These are phyloP conservation scores for Drosophila parvula DNA, from an alignment of 1,140 invertebrate species.

Conservation along the genomic window DNA sequence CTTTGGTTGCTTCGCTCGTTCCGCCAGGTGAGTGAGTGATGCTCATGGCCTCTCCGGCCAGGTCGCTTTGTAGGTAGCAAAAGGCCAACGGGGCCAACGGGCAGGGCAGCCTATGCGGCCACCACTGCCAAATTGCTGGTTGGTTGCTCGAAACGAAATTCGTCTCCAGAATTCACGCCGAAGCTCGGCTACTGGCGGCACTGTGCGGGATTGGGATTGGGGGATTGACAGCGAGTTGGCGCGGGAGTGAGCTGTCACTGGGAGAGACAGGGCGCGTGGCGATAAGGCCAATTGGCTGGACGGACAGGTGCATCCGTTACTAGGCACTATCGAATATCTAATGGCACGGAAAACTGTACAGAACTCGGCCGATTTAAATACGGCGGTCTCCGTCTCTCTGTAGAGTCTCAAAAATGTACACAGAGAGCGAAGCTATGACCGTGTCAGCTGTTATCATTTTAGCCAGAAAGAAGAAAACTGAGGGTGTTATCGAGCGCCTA, in stretches of 20 bases:
- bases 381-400: constrained; percentile 6
- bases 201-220: constrained; percentile 49
- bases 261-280: constrained; percentile 51
- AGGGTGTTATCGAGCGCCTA: constrained; percentile 25
- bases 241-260: constrained; percentile 40
- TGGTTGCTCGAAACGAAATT: constrained; percentile 60
- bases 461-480: constrained; percentile 6
- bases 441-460: constrained; percentile 51
- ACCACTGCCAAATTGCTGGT: constrained; percentile 60
- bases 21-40: constrained; percentile 76
- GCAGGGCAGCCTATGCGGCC: constrained; percentile 53
- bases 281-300: constrained; percentile 60
- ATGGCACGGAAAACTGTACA: constrained; percentile 43
- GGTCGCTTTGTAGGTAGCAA: constrained; percentile 56
- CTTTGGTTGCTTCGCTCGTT: constrained; percentile 32
- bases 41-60: constrained; percentile 53
- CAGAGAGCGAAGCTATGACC: constrained; percentile 28
- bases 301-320: constrained; percentile 56
- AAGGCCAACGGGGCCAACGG: constrained; percentile 63
- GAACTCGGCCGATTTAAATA: constrained; percentile 28
- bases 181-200: constrained; percentile 14
- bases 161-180: constrained; percentile 44
- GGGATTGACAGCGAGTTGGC: constrained; percentile 25
- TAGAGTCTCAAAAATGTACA: constrained; percentile 21
- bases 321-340: constrained; percentile 46